Percentiles rank a stretch among this genome's conserved stretches.
Evolutionary conservation across 2,797 vertebrate genomes (phyloP).

Genomic region (Xenops minutus): DNA sequence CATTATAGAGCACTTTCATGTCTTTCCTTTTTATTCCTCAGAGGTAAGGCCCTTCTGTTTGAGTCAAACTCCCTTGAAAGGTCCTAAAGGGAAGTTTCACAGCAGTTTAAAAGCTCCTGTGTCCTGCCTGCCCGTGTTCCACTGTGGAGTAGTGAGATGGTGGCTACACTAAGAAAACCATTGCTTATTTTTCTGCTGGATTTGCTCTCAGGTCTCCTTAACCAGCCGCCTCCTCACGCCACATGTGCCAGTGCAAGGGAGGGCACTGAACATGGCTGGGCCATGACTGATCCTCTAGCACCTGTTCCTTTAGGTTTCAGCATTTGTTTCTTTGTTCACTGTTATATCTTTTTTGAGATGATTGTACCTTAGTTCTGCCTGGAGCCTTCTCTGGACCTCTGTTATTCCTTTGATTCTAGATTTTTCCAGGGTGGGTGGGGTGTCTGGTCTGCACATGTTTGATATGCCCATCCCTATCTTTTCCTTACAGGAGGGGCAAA

Average conservation of each 20-base stretch:
- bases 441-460: neutral
- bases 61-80: neutral
- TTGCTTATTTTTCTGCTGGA: neutral
- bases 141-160: neutral
- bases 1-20: neutral
- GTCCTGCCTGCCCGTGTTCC: neutral
- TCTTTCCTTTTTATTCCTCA: neutral
- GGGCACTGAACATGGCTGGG: neutral
- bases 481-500: neutral
- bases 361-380: neutral
- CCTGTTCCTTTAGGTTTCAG: neutral
- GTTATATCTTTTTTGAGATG: neutral
- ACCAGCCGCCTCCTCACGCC: neutral
- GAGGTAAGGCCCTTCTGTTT: neutral
- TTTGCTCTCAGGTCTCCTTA: neutral
- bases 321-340: neutral
- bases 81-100: neutral
- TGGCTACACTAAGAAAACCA: neutral
- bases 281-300: neutral
- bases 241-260: neutral
- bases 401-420: neutral
- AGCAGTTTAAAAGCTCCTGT: neutral
- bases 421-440: neutral
- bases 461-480: neutral
- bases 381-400: neutral